phyloP scores from a whole-genome alignment of 1,140 invertebrate species.

The Sitobion miscanthi region DNA sequence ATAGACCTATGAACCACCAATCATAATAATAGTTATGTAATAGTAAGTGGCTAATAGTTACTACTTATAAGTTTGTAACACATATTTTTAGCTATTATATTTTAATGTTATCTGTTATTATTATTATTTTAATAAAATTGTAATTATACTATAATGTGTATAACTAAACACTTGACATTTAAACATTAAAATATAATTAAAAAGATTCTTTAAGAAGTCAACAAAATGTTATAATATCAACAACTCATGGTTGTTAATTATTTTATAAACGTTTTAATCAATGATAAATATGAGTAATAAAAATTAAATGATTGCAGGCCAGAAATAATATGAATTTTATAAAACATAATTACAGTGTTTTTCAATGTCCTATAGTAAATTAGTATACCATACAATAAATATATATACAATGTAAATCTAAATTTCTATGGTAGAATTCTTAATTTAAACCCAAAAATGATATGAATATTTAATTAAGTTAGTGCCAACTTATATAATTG shows the following conservation, averaged over 20 bases:
- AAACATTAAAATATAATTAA: background rate
- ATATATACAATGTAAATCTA: background rate
- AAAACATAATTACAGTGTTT: background rate
- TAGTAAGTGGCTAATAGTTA: background rate
- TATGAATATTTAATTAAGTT: background rate
- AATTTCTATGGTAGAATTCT: background rate
- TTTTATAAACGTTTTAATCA: background rate
- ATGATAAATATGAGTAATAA: background rate
- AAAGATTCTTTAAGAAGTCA: background rate
- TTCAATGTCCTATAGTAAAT: background rate
- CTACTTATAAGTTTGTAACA: background rate
- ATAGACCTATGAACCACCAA: background rate
- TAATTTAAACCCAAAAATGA: background rate
- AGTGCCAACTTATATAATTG: background rate
- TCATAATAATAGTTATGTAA: background rate
- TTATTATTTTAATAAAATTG: background rate
- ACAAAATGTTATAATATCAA: background rate
- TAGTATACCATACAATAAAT: background rate
- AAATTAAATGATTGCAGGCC: background rate
- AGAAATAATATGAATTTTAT: background rate
- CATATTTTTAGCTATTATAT: background rate
- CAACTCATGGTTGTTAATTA: background rate
- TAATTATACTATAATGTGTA: too few species aligned
- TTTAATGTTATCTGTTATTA: background rate
- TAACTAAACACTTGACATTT: too few species aligned